These are phyloP conservation scores for Drosophila kikkawai DNA, from an alignment of 1,140 invertebrate species.

Conservation along the genomic window DNA sequence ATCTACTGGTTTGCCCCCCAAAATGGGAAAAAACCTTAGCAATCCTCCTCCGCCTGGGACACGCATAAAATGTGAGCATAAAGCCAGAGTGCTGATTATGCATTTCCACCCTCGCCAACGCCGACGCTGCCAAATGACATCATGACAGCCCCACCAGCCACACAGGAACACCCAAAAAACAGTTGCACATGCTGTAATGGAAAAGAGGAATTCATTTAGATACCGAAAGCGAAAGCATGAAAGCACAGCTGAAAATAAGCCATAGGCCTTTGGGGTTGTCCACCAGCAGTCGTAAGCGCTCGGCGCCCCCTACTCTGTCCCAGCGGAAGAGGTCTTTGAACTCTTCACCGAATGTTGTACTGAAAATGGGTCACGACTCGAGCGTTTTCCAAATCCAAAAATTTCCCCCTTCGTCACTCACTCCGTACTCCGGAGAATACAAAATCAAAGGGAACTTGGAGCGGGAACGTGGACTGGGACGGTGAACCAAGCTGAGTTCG, in stretches of 20 bases:
- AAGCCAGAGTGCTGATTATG: conserved; percentile 55
- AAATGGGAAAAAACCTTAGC: conserved; percentile 8
- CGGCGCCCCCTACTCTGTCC: background rate
- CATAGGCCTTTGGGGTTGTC: conserved; percentile 66
- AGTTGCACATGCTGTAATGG: conserved; percentile 62
- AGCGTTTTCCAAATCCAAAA: conserved; percentile 52
- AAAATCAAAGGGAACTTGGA: conserved; percentile 17
- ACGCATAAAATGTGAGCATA: conserved; percentile 47
- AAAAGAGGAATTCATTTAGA: conserved; percentile 56
- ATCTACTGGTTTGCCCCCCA: conserved; percentile 8
- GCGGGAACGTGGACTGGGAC: background rate
- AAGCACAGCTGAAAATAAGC: conserved; percentile 58
- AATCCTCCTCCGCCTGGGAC: conserved; percentile 56
- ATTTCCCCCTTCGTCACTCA: conserved; percentile 43
- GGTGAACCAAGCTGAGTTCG: conserved; percentile 16
- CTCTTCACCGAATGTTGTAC: conserved; percentile 55
- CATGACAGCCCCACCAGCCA: conserved; percentile 38
- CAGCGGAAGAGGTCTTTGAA: conserved; percentile 66
- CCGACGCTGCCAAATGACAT: conserved; percentile 53
- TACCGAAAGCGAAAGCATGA: conserved; percentile 66
- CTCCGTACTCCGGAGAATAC: conserved; percentile 4
- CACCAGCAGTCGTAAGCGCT: conserved; percentile 2
- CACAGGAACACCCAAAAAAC: conserved; percentile 35
- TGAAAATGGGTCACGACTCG: conserved; percentile 74
- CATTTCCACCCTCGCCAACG: conserved; percentile 64